Base-by-base conservation (phyloP, 23 tunicate genomes). In the Trididemnum clinides region DNA sequence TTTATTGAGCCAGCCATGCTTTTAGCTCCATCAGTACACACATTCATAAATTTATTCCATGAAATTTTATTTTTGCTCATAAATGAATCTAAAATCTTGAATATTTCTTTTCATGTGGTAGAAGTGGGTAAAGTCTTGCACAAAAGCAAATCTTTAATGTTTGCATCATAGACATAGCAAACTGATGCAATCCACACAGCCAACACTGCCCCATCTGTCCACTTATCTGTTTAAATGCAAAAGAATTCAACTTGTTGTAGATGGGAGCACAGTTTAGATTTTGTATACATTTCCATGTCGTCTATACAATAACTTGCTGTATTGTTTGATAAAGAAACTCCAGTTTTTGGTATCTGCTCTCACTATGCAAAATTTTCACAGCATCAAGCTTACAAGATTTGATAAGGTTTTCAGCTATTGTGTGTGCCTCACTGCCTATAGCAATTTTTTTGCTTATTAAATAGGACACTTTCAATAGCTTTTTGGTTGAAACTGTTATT, bases 371-470 rank as follows among this genome's bases (percentile, higher is more conserved):
- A 26, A 64, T 64, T 64, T 64, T 10, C 15, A n/a, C 71, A 64
- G 71, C 78, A 26, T 71, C 78, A 71, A 71, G 49, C 44, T 23
- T 26, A 71, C n/a, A 71, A 30, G 51, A 51, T 31, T 71, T 71
- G 49, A 71, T 71, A 51, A 71, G 78, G 51, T 71, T 31, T 30
- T 71, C 51, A 21, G 78, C 78, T 23, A 71, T 76, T 38, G 82
- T 76, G 23, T 76, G 82, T 76, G 59, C 82, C 82, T 76, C 82
- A 76, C 82, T 23, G 27, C 69, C 82, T 28, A 76, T 37, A 76
- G 59, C 62, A 76, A 76, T 39, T 76, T 69, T 76, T 76, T 44
- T 23, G 69, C 66, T 38, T 33, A 38, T 44, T 76, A 76, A 37
- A 44, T 76, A 71, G 22, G 44, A 76, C 30, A 76, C 66, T 76